Evolutionary conservation across 53 echinoderm and acorn worm species (phyloP), one percentile per base, ranked within the genome.

Genomic region (Crossaster papposus): DNA sequence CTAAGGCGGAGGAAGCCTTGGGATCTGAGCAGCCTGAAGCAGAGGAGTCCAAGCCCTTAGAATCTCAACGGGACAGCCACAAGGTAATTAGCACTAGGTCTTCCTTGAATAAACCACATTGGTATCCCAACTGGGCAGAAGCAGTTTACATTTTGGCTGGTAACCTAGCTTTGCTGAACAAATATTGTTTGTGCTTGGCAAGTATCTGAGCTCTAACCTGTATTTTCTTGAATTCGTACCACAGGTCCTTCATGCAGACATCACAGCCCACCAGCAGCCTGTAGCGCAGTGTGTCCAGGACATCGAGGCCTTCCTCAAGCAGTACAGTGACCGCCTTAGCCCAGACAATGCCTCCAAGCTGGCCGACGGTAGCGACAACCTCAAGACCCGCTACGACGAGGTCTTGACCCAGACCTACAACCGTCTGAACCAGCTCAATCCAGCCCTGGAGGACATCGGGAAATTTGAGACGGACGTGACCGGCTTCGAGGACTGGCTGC

Each of bases 1-100:
- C 89, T 51, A 35, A 85, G 78, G 94, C 93, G 0, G 99, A 99
- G 81, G 89, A 99, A 72, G 93, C 92, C 26, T 86, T 99, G 20
- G 99, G 94, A 14, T 94, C 93, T 6, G 93, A 94, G 71, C 99
- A 99, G 85, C 99, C 99, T 0, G 91, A 94, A 89, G 80, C 91
- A 63, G 99, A 99, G 65, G 83, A 91, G 77, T 91, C 93, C 54
- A 14, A 81, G 64, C 89, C 92, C 4, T 76, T 99, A 13, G 35
- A 89, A 26, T 79, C 92, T 75, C 99, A 99, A 30, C 89, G 91
- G 38, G 91, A 93, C 58, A 89, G 85, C 33, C 94, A 99, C 89
- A 96, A 95, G 98, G 99, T 98, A 90, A 35, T 14, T 0, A 24
- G 14, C 75, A 14, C 4, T 71, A 44, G 72, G 31, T 71, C 2